Base-by-base conservation (phyloP, 2,888 invertebrate species). In the Diogma glabrata region DNA sequence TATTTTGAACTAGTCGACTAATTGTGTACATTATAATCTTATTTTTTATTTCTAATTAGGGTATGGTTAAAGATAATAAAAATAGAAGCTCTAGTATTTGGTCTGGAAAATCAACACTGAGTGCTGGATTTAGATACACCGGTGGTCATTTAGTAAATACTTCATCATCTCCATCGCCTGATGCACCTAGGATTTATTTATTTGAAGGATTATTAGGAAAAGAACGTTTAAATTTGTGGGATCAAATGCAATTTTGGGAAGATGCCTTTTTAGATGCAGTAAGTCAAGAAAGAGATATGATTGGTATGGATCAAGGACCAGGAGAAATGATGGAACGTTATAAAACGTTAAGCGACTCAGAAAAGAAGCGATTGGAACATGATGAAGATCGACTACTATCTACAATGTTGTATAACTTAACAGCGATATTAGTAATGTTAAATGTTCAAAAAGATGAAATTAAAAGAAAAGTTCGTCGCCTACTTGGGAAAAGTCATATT, bases 191-290 rank as follows among this genome's bases (percentile, higher is more conserved):
- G 56, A 90, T 89, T 0, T 96, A 96, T 65, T 73, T 96, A 8
- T 96, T 91, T 66, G 94, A 96, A 72, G 92, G 93, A 63, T 71
- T 83, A 50, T 69, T 82, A 57, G 81, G 82, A 63, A 75, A 71
- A 54, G 70, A 69, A 59, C 62, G 94, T 57, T 85, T 89, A 3
- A 79, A 81, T 51, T 72, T 99, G 24, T 99, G 97, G 97, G 96
- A 97, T 70, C 94, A 97, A 75, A 92, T 94, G 89, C 93, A 94
- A 64, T 99, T 99, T 71, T 99, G 99, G 99, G 99, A 99, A 67
- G 97, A 99, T 67, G 89, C 94, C 0, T 99, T 99, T 66, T 74
- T 97, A 51, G 99, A 99, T 72, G 95, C 97, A 0, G 97, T 99
- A 2, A 80, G 81, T 7, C 97, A 99, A 69, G 99, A 99, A 67